These are phyloP conservation scores for Phenacoccus solenopsis DNA, from an alignment of 1,140 invertebrate species.

Conservation along the genomic window DNA sequence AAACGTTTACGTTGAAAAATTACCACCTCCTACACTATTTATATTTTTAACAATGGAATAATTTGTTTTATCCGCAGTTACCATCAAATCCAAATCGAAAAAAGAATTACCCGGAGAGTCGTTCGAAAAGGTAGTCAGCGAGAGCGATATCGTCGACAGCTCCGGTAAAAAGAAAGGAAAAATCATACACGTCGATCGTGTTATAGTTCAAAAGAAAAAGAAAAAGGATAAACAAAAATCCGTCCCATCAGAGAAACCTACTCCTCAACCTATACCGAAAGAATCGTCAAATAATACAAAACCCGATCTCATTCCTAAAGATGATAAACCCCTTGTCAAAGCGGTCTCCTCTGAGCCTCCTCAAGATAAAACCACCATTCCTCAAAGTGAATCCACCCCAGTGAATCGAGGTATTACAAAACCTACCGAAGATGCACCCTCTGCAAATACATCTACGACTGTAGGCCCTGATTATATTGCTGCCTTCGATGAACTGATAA, in stretches of 20 bases:
- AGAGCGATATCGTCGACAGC: conserved; percentile 41
- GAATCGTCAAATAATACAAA: not conserved
- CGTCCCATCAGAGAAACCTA: not conserved
- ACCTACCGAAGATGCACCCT: not conserved
- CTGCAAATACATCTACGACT: not conserved
- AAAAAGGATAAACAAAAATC: not conserved
- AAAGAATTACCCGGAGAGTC: conserved; percentile 41
- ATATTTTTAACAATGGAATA: not conserved
- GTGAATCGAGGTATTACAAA: not conserved
- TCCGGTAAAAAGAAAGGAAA: conserved; percentile 33
- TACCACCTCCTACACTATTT: not conserved
- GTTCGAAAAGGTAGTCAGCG: conserved; percentile 43
- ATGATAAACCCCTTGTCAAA: not conserved
- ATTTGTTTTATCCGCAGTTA: not conserved
- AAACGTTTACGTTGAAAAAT: not conserved
- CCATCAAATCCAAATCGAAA: not conserved
- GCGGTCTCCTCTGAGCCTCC: not conserved
- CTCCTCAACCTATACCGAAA: not conserved
- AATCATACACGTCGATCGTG: conserved; percentile 51
- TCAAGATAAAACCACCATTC: not conserved
- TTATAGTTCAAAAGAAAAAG: conserved; percentile 41
- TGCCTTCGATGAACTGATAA: not conserved
- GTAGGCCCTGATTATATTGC: not conserved
- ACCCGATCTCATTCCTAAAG: not conserved
- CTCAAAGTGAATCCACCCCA: not conserved